Evolutionary conservation across 2,797 vertebrate species (phyloP).

Genomic region (Neosilurus hyrtlii): DNA sequence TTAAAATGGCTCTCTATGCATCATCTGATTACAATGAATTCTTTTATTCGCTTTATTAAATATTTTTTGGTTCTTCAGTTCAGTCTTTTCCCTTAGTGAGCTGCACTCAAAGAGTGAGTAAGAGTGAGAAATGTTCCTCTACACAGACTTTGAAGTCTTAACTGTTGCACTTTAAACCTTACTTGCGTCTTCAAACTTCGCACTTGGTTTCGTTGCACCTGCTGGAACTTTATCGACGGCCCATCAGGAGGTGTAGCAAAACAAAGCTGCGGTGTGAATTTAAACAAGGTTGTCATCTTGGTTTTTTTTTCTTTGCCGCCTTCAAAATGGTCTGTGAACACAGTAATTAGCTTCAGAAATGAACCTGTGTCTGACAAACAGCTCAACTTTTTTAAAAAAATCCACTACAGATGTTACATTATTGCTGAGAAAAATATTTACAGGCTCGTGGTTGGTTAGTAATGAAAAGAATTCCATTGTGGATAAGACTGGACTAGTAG

Average conservation of each 20-base stretch:
- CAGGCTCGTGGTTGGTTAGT: neutral
- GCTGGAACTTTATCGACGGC: neutral
- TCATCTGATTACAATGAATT: neutral
- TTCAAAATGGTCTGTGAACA: slow-evolving; percentile 22
- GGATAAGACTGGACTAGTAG: neutral
- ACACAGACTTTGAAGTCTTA: neutral
- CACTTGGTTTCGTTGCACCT: neutral
- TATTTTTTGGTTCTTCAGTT: neutral
- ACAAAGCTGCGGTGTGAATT: slow-evolving; percentile 34
- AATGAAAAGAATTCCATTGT: neutral
- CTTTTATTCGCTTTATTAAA: neutral
- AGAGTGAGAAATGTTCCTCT: neutral
- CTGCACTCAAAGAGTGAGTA: too few species aligned
- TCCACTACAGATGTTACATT: slow-evolving; percentile 22
- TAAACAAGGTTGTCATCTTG: slow-evolving; percentile 38
- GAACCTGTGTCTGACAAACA: slow-evolving; percentile 4
- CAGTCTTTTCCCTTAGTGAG: neutral
- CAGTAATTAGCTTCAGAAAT: slow-evolving; percentile 30
- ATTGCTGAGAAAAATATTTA: slow-evolving; percentile 36
- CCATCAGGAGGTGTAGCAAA: slow-evolving; percentile 32
- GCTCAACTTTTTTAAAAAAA: neutral
- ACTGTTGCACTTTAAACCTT: neutral
- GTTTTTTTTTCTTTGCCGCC: neutral
- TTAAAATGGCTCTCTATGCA: neutral
- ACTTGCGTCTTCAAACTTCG: neutral